Base-by-base conservation (phyloP, 2,888 invertebrate genomes). In the Drosophila fulvimacula region DNA sequence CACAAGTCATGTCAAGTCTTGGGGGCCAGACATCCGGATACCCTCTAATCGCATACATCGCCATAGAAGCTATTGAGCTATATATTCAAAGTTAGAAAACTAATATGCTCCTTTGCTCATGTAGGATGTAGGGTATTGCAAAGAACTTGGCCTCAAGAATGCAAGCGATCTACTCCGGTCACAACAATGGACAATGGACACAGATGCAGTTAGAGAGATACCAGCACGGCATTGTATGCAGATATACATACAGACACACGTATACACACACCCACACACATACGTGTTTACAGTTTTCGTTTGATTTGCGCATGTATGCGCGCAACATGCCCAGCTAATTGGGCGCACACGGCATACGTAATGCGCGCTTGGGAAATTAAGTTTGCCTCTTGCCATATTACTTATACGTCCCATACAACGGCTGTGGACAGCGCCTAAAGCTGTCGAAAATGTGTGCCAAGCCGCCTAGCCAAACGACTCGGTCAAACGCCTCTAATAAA, bases 271-370 rank as follows among this genome's bases (percentile, higher is more conserved):
- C 0, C 2, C 15, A 19, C 4, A n/a, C 5, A 13, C 5, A 17
- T 15, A 15, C 11, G 21, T 38, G 19, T 17, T 11, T 15, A n/a
- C 6, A 30, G n/a, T 56, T 51, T 71, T 30, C 34, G 44, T 64
- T 49, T 41, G 42, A 32, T 48, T 46, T 58, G 56, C 15, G 13
- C 38, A 51, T 56, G 44, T 69, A 30, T 60, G 44, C 39, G 36
- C 46, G 34, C 51, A 62, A 39, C 53, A 39, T 57, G 63, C 49
- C 42, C 66, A 72, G 61, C 82, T 84, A 84, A 84, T 84, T 84
- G 89, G 72, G 63, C 85, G 70, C 88, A 87, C 82, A 85, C 79
- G 85, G 82, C 69, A 84, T 84, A 84, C 83, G 85, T 84, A 84
- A 87, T 89, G 53, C 60, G 81, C 69, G 85, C 86, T 76, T 84